Evolutionary conservation across 2,888 invertebrate species (phyloP), one percentile per base, ranked within the genome.

Genomic region (Tetramorium bicarinatum): DNA sequence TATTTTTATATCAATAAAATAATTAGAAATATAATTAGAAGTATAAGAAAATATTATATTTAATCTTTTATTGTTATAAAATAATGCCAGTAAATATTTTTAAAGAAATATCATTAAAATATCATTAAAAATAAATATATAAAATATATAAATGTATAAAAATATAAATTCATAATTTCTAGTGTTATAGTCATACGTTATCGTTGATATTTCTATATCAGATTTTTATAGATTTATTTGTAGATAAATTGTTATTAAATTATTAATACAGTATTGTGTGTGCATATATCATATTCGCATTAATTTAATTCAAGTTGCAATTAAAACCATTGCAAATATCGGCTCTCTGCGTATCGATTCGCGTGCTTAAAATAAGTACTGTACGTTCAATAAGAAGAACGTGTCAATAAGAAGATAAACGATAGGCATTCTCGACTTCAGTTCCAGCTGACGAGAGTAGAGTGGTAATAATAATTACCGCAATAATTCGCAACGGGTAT

Each of bases 391-490:
- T 34, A 34, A 34, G 29, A 34, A 4, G 29, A 34, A 34, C 29
- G 56, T 34, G 18, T 21, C 13, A 71, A 56, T 34, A 56, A 47
- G 44, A 34, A 21, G 56, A 59, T 13, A 41, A 13, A 18, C 9
- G 49, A 25, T 13, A 29, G 25, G 54, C 18, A 76, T 75, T 44
- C 64, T 54, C 18, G 56, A 34, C 44, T 66, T 34, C 66, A 54
- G n/a, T 6, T 62, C 3, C 3, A 52, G 8, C 38, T 76, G 52
- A 82, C 13, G 21, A 76, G 21, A 76, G 18, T 18, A 21, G 47
- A 54, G 13, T 64, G 47, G 47, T 69, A 44, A 69, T 79, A 69
- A 79, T 79, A 44, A 79, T 79, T 59, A 59, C 13, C 21, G 21
- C 44, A 41, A 41, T 62, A 62, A 38, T 41, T 18, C 25, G 56